Conservation (phyloP, 2,797 vertebrate genomes). For the Lagorchestes hirsutus region DNA sequence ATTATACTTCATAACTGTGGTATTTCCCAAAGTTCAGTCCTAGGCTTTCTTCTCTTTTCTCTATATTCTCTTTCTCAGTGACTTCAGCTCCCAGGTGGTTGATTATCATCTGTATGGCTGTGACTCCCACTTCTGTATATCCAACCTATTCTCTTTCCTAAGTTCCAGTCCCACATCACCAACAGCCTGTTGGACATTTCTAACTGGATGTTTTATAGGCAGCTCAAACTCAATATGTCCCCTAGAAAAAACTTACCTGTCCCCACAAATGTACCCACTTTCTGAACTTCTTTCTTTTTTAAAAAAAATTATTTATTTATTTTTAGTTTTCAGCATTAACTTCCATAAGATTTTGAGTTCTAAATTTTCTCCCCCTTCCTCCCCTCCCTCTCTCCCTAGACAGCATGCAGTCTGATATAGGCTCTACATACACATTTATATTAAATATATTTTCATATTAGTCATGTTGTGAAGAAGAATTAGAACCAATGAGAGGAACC, state of each 20-base stretch:
- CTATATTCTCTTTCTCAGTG: not conserved
- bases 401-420: too few species aligned
- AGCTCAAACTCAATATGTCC: not conserved
- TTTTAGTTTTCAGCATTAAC: too few species aligned
- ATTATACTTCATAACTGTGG: not conserved
- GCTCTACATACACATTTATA: too few species aligned
- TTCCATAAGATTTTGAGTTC: too few species aligned
- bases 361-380: too few species aligned
- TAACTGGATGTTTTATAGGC: not conserved
- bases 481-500: too few species aligned
- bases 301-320: too few species aligned
- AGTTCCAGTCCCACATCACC: not conserved
- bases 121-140: not conserved
- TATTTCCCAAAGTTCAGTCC: not conserved
- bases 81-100: not conserved
- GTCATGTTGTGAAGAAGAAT: too few species aligned
- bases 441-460: too few species aligned
- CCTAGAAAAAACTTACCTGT: not conserved
- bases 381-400: too few species aligned
- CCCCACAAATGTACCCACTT: not conserved
- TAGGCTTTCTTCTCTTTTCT: not conserved
- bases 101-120: not conserved
- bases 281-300: not conserved
- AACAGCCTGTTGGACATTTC: not conserved
- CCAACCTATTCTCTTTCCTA: not conserved